A percentile compares a stretch with the other conserved stretches of the same genome.
phyloP scores from a whole-genome alignment of 2,113 vertebrate species.

The Corythornis cristatus region DNA sequence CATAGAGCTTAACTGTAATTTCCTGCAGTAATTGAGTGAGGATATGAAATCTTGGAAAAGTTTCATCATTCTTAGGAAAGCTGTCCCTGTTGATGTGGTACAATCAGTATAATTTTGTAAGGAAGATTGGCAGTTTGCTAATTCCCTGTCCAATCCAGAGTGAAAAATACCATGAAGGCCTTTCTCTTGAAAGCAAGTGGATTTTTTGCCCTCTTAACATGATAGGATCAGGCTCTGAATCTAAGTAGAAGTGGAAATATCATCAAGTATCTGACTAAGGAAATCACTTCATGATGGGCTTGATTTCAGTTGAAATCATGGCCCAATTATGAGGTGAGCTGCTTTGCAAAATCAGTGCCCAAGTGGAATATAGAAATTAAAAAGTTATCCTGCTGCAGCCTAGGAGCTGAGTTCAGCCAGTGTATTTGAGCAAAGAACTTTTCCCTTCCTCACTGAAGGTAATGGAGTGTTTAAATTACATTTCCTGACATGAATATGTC shows the following conservation, averaged over 20 bases:
- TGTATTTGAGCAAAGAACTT: background rate
- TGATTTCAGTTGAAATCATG: background rate
- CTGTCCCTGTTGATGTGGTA: background rate
- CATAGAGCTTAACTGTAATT: slow-evolving; percentile 12
- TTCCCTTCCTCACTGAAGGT: background rate
- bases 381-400: background rate
- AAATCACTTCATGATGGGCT: background rate
- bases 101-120: background rate
- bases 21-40: slow-evolving; percentile 30
- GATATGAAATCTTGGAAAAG: slow-evolving; percentile 50
- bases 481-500: background rate
- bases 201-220: background rate
- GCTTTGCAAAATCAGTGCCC: background rate
- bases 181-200: background rate
- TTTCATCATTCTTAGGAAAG: background rate
- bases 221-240: background rate
- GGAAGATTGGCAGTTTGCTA: background rate
- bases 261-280: background rate
- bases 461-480: background rate
- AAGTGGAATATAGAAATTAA: background rate
- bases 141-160: background rate
- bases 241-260: slow-evolving; percentile 34
- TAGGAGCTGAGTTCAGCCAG: background rate
- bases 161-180: slow-evolving; percentile 3
- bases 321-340: background rate